Base-by-base conservation (phyloP, 2,888 invertebrate genomes). In the Furcula furcula region DNA sequence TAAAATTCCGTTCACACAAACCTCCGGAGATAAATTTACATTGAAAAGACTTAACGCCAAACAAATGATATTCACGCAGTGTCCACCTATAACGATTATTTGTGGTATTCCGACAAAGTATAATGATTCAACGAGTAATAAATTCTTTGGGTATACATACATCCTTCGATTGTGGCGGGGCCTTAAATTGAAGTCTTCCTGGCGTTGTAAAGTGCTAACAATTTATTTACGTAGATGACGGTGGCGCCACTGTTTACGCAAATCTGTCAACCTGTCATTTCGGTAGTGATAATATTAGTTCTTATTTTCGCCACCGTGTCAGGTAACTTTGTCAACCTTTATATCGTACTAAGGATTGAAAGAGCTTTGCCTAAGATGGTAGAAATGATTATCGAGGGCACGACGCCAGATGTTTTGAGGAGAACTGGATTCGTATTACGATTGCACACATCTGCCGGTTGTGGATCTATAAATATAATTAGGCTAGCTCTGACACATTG, bases 91-190 rank as follows among this genome's bases (percentile, higher is more conserved):
- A 66, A 79, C 80, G 73, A 76, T 67, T 60, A 61, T 66, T 70
- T 55, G 58, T 53, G 57, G 60, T 58, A 61, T 66, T 60, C 60
- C 57, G 50, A 37, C 47, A 46, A 42, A 45, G 49, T 57, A 55
- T 59, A 51, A 54, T 52, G 38, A 54, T 51, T 48, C 40, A 39
- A 21, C 49, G 65, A 56, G 68, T 63, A 70, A 80, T 76, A 73
- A 77, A 77, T 77, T 78, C 75, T 71, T 72, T 56, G 49, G 61
- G 56, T 64, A n/a, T n/a, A n/a, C n/a, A n/a, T n/a, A 76, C 79
- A 84, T 85, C 85, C 85, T 84, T 78, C 76, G 80, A 83, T 83
- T 83, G 85, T 57, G 40, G 51, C 41, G 34, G 53, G 50, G 61
- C 55, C 46, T 62, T 62, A 69, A 76, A 80, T 76, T 76, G 75